phyloP scores from a whole-genome alignment of 2,888 invertebrate genomes.

The Archips xylosteana region DNA sequence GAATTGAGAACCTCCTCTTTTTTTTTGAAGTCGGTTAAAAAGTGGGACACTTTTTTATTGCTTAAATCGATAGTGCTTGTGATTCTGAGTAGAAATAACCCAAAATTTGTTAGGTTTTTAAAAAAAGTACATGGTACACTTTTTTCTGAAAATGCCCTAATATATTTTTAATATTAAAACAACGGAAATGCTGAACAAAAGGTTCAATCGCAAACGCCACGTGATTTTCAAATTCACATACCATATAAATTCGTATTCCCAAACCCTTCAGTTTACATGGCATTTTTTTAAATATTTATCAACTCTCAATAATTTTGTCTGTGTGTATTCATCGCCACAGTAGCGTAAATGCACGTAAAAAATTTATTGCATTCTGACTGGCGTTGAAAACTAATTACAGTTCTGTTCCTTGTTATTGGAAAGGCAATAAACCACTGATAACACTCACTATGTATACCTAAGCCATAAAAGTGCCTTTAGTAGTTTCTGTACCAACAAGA shows the following conservation, averaged over 20 bases:
- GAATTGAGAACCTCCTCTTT: too few species aligned
- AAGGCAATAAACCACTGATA: background rate
- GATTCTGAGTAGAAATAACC: too few species aligned
- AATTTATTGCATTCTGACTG: slow-evolving; percentile 15
- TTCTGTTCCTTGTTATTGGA: slow-evolving; percentile 17
- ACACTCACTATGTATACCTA: background rate
- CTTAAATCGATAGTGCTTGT: too few species aligned
- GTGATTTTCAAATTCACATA: background rate
- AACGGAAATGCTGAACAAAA: background rate
- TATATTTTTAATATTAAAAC: background rate
- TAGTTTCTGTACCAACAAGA: background rate
- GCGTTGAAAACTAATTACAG: slow-evolving; percentile 14
- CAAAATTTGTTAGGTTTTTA: too few species aligned
- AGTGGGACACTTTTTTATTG: too few species aligned
- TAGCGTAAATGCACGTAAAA: slow-evolving; percentile 5
- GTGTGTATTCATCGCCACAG: background rate
- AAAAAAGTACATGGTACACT: too few species aligned
- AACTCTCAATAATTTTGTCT: slow-evolving; percentile 3
- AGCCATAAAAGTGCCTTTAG: slow-evolving; percentile 6
- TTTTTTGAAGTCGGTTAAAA: too few species aligned
- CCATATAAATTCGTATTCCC: background rate
- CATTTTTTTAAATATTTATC: slow-evolving; percentile 6
- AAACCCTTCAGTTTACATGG: background rate
- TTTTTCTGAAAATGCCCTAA: too few species aligned
- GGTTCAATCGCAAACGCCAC: background rate